A percentile compares a stretch with the other conserved stretches of the same genome.
phyloP scores from a whole-genome alignment of 2,113 vertebrate species.

The Microtus oregoni region DNA sequence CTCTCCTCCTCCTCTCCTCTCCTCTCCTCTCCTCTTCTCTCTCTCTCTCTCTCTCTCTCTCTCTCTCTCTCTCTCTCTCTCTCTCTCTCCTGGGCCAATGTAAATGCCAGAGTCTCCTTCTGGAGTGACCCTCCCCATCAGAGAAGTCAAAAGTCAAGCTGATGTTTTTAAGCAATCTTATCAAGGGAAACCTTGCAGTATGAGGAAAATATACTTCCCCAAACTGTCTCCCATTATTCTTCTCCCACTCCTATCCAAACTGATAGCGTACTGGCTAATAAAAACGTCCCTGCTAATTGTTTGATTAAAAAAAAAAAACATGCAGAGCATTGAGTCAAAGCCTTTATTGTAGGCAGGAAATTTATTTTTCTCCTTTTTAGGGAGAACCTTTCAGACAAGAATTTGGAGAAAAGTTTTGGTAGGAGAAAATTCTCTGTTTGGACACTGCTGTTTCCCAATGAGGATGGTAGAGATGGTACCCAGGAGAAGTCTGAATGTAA shows the following conservation, averaged over 20 bases:
- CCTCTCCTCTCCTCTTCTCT: too few relatives aligned
- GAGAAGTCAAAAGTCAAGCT: neutral
- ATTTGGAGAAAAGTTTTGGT: neutral
- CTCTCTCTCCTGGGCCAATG: too few relatives aligned
- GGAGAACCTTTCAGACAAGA: neutral
- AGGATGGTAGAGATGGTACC: neutral
- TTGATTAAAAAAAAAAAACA: neutral
- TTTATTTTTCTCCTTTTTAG: neutral
- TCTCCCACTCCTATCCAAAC: neutral
- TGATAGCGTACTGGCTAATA: neutral
- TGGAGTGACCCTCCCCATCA: neutral
- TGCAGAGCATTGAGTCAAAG: neutral
- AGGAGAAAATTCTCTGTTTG: neutral
- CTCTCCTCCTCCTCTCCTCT: too few relatives aligned
- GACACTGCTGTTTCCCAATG: neutral
- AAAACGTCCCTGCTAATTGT: neutral
- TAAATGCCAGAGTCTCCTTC: neutral
- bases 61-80: too few relatives aligned
- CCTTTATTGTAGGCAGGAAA: neutral
- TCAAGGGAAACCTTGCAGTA: neutral
- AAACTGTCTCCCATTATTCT: neutral
- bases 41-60: neutral
- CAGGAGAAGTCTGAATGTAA: neutral
- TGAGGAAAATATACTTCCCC: neutral
- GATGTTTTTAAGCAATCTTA: neutral